A percentile compares a stretch with the other conserved stretches of the same genome.
These are phyloP conservation scores for Druceiella hillmani DNA, from an alignment of 2,888 invertebrate genomes.

Conservation along the genomic window DNA sequence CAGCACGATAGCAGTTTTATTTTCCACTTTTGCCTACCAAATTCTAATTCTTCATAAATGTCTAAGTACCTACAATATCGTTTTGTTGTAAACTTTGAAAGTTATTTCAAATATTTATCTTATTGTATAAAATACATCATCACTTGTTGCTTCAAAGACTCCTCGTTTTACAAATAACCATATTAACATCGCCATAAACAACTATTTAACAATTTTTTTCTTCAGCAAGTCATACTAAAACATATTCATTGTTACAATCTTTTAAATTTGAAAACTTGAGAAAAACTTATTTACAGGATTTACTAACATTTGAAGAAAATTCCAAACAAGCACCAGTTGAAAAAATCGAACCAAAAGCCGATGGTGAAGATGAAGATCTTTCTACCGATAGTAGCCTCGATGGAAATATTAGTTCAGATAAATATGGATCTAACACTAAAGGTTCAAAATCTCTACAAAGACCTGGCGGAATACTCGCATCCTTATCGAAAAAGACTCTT, in stretches of 20 bases:
- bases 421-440: constrained; percentile 35
- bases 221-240: neutral
- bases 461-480: constrained; percentile 33
- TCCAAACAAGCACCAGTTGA: constrained; percentile 44
- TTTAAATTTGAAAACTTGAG: neutral
- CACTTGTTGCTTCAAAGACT: too few species aligned
- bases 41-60: too few species aligned
- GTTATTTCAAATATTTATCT: too few species aligned
- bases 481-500: constrained; percentile 39
- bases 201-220: constrained; percentile 22
- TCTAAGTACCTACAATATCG: too few species aligned
- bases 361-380: constrained; percentile 46
- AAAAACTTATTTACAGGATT: constrained; percentile 38
- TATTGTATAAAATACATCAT: too few species aligned
- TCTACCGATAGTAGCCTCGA: constrained; percentile 40
- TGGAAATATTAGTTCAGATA: too few species aligned
- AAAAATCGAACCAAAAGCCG: constrained; percentile 48
- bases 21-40: too few species aligned
- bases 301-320: constrained; percentile 48
- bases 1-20: too few species aligned
- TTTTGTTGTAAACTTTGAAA: too few species aligned
- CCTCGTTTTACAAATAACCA: too few species aligned
- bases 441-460: constrained; percentile 25
- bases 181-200: constrained; percentile 20
- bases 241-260: too few species aligned